Conservation (phyloP, 2,113 vertebrate species). For the Chinchilla lanigera region DNA sequence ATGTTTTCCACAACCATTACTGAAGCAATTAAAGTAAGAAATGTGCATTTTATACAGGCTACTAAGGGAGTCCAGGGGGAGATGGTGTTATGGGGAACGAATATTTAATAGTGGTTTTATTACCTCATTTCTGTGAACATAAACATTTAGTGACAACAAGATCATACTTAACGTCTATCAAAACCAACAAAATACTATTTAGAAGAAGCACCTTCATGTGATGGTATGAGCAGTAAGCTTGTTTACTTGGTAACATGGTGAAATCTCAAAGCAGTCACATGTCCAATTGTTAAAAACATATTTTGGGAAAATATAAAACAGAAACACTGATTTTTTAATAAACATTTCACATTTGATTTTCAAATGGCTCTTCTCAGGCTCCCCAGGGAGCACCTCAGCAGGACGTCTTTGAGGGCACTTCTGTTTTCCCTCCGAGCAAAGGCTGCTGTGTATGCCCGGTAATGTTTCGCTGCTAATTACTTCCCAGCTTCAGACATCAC, state of each 20-base stretch:
- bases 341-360: background rate
- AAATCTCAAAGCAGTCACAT: constrained; percentile 11
- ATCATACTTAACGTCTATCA: background rate
- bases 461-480: constrained; percentile 62
- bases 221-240: constrained; percentile 12
- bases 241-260: background rate
- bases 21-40: constrained; percentile 62
- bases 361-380: background rate
- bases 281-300: constrained; percentile 33
- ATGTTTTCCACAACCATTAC: constrained; percentile 2
- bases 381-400: background rate
- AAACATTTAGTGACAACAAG: constrained; percentile 5
- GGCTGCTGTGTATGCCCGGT: background rate
- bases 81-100: fast-evolving
- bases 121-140: constrained; percentile 47
- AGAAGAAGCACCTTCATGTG: background rate
- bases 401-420: background rate
- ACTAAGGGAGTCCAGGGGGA: background rate
- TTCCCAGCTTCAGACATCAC: constrained; percentile 17
- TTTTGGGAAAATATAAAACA: background rate
- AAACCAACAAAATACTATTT: background rate
- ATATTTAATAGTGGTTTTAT: background rate
- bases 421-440: background rate
- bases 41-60: background rate
- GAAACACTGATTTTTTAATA: background rate